Percentiles rank a stretch among this genome's conserved stretches.
Conservation (phyloP, 37 sponge, comb jelly and placozoan genomes). For the Crambe crambe region DNA sequence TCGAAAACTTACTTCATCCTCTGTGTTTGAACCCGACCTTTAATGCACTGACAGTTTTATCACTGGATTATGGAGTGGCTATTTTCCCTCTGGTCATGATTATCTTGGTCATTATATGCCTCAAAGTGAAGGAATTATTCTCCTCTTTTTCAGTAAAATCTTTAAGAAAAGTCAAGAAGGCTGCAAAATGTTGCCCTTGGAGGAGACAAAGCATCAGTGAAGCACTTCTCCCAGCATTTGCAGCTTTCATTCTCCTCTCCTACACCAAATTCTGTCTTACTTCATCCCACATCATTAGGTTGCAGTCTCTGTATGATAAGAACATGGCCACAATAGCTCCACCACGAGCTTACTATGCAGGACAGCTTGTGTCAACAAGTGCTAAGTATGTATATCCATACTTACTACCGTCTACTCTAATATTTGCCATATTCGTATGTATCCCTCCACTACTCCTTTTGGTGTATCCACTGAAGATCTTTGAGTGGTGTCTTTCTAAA, state of each 20-base stretch:
- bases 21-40: conserved; percentile 25
- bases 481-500: conserved; percentile 12
- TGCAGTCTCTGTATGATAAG: too few species aligned
- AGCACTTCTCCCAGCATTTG: conserved; percentile 47
- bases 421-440: conserved; percentile 24
- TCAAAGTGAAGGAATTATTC: not conserved
- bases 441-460: conserved; percentile 62
- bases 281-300: conserved; percentile 44
- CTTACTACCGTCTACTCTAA: conserved; percentile 18
- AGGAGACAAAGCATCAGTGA: not conserved
- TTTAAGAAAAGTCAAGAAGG: not conserved
- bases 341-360: conserved; percentile 27
- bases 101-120: not conserved
- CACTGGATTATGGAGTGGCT: conserved; percentile 34
- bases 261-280: conserved; percentile 62
- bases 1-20: conserved; percentile 16
- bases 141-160: not conserved
- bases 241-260: conserved; percentile 63
- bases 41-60: conserved; percentile 12
- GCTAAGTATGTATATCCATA: not conserved
- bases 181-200: not conserved
- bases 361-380: not conserved
- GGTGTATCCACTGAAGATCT: conserved; percentile 30
- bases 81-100: conserved; percentile 50
- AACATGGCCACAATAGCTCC: too few species aligned